Conservation (phyloP, 2,888 invertebrate genomes). For the Drosophila melanosoma region DNA sequence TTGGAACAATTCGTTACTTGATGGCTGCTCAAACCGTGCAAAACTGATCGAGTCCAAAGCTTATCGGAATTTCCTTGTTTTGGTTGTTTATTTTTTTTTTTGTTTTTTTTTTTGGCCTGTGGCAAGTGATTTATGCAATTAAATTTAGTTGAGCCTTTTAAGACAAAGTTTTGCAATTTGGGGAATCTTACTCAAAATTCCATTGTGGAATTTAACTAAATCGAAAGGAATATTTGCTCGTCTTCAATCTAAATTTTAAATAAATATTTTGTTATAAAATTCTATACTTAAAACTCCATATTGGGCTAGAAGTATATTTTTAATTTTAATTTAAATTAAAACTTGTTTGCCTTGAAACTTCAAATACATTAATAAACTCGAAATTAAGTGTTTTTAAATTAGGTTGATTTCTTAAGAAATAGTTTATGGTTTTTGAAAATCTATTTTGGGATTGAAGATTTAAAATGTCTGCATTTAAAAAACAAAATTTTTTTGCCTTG, state of each 20-base stretch:
- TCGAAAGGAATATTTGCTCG: background rate
- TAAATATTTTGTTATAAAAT: background rate
- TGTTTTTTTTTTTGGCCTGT: slow-evolving; percentile 14
- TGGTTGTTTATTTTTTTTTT: slow-evolving; percentile 3
- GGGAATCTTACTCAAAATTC: background rate
- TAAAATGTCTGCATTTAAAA: background rate
- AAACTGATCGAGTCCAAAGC: slow-evolving; percentile 44
- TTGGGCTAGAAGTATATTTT: background rate
- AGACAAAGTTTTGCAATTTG: background rate
- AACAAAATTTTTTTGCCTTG: background rate
- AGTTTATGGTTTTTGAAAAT: background rate
- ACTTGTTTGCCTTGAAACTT: background rate
- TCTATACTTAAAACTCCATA: background rate
- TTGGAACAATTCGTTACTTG: slow-evolving; percentile 56
- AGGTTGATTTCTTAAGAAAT: background rate
- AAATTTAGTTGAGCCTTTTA: background rate
- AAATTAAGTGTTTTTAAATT: background rate
- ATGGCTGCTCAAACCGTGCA: slow-evolving; percentile 30
- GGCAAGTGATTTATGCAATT: slow-evolving; percentile 46
- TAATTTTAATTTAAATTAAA: no score
- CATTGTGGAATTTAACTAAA: background rate
- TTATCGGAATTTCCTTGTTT: slow-evolving; percentile 33
- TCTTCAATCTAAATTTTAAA: background rate
- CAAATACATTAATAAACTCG: background rate
- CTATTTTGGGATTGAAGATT: background rate